Base-by-base conservation (phyloP, 2,113 vertebrate species). In the Tyto alba region DNA sequence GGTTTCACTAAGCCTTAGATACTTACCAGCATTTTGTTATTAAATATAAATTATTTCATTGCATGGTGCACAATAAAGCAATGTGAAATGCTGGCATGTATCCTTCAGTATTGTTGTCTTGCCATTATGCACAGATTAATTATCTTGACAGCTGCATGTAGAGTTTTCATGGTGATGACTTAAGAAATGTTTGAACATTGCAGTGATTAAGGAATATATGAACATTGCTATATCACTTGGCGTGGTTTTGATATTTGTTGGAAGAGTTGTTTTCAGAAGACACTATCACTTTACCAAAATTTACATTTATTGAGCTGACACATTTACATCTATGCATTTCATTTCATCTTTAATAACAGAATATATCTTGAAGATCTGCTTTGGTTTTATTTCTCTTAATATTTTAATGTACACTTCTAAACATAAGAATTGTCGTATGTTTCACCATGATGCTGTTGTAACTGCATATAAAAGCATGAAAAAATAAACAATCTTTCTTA, bases 321-420 rank as follows among this genome's bases (percentile, higher is more conserved):
- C 27, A 59, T 78, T 93, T 96, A 25, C 25, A 74, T 93, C 30
- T 53, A 6, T 67, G 15, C 26, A 71, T 87, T 76, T 66, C 68
- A 45, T 89, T 93, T 77, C 81, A 71, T 66, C 69, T 89, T 92
- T 97, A 93, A 72, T 93, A 96, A 82, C 76, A 86, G 56, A 89
- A 62, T 90, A 53, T 77, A 27, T 95, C 9, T 55, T 16, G 41
- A 95, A 36, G 16, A 59, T 89, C 55, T 7, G 1, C 73, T 86
- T 81, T 13, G 16, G 10, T 12, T 66, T 92, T 92, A 57, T 63
- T 76, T 89, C 21, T 94, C 48, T 62, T 56, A 71, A 22, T 76
- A 27, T 47, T 71, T 63, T 60, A 57, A 53, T 17, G 3, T 60
- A 38, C 25, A 20, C 26, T 20, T 89, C 56, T 76, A 72, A 94